phyloP scores from a whole-genome alignment of 2,113 vertebrate genomes.

The Ramphastos sulfuratus region DNA sequence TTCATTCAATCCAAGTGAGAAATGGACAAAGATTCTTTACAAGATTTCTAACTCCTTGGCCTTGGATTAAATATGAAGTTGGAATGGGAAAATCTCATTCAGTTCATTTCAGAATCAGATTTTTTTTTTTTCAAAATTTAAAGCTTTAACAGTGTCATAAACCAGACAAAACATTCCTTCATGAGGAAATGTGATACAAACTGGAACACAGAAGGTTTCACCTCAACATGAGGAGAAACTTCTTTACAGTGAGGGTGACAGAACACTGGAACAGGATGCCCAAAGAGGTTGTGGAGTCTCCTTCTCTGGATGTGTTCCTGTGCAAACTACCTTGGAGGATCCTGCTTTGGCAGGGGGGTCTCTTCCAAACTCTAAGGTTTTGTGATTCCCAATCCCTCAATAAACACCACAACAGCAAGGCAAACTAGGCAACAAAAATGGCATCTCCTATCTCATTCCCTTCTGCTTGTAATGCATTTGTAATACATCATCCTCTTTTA shows the following conservation, averaged over 20 bases:
- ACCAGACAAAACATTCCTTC: not conserved
- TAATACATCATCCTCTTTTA: fast-evolving
- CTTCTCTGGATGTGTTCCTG: too few relatives aligned
- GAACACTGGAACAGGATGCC: too few relatives aligned
- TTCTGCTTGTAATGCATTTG: not conserved
- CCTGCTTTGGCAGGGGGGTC: too few relatives aligned
- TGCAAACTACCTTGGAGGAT: too few relatives aligned
- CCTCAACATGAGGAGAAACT: too few relatives aligned
- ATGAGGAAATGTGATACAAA: not conserved
- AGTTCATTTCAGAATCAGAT: not conserved
- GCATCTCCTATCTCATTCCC: not conserved
- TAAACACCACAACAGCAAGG: not conserved
- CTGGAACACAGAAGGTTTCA: too few relatives aligned
- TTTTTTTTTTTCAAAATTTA: not conserved
- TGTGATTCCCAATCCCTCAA: not conserved
- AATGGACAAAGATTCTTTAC: not conserved
- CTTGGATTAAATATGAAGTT: not conserved
- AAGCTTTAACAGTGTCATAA: not conserved
- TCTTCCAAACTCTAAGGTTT: too few relatives aligned
- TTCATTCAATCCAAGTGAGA: not conserved
- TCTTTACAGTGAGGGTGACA: too few relatives aligned
- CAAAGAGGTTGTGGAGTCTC: too few relatives aligned
- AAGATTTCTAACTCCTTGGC: not conserved
- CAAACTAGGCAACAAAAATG: not conserved
- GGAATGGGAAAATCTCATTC: not conserved